phyloP scores from a whole-genome alignment of 2,113 vertebrate genomes.

The Corapipo altera region DNA sequence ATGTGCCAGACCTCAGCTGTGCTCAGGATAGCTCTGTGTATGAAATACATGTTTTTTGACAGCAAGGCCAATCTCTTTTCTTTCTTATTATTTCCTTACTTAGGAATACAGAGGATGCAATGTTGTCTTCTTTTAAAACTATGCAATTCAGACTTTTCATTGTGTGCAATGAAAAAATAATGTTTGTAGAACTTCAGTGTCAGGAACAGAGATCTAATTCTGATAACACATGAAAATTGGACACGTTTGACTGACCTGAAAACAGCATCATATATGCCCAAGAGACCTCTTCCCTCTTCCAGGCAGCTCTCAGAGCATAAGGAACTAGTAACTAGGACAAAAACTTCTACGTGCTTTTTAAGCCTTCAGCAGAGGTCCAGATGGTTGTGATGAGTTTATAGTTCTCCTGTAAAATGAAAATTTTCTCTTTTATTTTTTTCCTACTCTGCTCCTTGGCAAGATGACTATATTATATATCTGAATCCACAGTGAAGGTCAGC shows the following conservation, averaged over 20 bases:
- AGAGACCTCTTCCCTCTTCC: accelerated
- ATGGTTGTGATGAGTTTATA: background rate
- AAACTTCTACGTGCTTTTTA: background rate
- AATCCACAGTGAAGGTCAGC: background rate
- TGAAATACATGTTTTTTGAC: background rate
- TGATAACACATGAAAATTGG: background rate
- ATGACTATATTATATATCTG: background rate
- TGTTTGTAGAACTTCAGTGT: background rate
- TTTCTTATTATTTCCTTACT: background rate
- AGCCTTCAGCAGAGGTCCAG: background rate
- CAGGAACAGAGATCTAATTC: background rate
- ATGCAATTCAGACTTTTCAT: background rate
- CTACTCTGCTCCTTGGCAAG: background rate
- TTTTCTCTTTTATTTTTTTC: background rate
- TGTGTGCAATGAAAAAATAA: background rate
- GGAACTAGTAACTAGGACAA: background rate
- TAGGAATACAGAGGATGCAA: background rate
- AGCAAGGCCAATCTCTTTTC: background rate
- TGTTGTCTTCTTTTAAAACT: background rate
- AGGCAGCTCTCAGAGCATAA: background rate
- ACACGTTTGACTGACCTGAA: background rate
- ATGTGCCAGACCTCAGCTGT: background rate
- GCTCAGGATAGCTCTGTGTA: background rate
- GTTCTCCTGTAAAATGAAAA: background rate
- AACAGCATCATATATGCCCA: background rate